Evolutionary conservation across 2,888 invertebrate species (phyloP).

Genomic region (Heteromyza rotundicornis): DNA sequence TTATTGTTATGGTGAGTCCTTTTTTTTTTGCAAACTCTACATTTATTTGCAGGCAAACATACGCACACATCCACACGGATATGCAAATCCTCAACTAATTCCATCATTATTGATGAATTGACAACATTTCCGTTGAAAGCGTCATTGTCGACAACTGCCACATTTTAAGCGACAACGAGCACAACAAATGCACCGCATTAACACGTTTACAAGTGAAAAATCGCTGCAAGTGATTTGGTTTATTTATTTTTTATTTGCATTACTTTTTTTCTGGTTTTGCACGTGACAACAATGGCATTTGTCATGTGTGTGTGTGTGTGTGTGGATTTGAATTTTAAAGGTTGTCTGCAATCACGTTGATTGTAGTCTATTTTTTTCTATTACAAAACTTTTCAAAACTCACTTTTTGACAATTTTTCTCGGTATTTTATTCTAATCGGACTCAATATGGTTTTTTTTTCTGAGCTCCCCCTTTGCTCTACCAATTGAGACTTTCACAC

Average conservation of each 20-base stretch:
- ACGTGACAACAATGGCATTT: not conserved
- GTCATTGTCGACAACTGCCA: slow-evolving; percentile 25
- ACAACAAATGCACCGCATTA: not conserved
- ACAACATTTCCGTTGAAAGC: slow-evolving; percentile 31
- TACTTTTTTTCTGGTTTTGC: not conserved
- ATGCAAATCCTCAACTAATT: slow-evolving; percentile 15
- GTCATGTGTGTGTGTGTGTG: not conserved
- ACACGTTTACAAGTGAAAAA: not conserved
- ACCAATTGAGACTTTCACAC: not conserved
- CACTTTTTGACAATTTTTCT: no score
- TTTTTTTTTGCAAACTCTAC: no score
- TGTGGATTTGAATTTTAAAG: no score
- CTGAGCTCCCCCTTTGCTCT: no score
- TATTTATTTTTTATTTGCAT: not conserved
- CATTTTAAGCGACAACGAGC: not conserved
- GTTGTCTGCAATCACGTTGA: no score
- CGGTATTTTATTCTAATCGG: no score
- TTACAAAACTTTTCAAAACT: no score
- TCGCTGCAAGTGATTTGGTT: no score
- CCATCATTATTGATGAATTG: slow-evolving; percentile 34
- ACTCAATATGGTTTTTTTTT: no score
- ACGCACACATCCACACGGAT: slow-evolving; percentile 3
- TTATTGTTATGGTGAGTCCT: no score
- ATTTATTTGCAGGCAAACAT: no score
- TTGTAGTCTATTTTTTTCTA: no score